Evolutionary conservation across 2,113 vertebrate species (phyloP).

Genomic region (mouse (Mus musculus)): GRCm39 chr4:97299001-97299500

Average conservation of each 20-base stretch:
- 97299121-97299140: not conserved
- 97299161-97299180: not conserved
- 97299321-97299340: not conserved
- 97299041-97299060: not conserved
- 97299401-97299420: too few relatives aligned
- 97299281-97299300: not conserved
- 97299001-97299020: accelerated
- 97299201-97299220: too few relatives aligned
- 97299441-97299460: too few relatives aligned
- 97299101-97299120: not conserved
- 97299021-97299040: not conserved
- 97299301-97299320: not conserved
- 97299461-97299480: too few relatives aligned
- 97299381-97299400: not conserved
- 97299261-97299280: not conserved
- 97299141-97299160: not conserved
- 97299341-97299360: not conserved
- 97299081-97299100: not conserved
- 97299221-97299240: not conserved
- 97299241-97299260: not conserved
- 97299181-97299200: not conserved
- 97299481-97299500: too few relatives aligned
- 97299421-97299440: too few relatives aligned
- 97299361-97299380: not conserved
- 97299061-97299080: not conserved